These are phyloP conservation scores for Cephus cinctus DNA, from an alignment of 1,140 invertebrate species.

Conservation along the genomic window DNA sequence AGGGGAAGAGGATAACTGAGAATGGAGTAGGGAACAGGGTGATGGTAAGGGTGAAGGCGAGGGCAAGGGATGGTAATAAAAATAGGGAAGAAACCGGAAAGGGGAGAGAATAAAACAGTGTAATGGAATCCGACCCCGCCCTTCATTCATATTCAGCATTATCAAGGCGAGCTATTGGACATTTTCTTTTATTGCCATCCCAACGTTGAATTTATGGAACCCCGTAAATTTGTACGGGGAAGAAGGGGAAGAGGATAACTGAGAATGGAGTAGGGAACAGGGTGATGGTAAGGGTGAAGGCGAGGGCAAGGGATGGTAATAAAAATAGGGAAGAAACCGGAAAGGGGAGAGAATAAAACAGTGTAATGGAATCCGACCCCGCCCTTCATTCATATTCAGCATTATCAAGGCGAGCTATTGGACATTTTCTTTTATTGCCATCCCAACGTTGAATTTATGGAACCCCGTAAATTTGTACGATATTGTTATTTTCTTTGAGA, in stretches of 20 bases:
- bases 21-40: constrained; percentile 10
- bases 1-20: no score
- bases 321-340: constrained; percentile 12
- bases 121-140: constrained; percentile 18
- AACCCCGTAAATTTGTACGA: constrained; percentile 1
- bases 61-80: constrained; percentile 11
- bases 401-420: constrained; percentile 17
- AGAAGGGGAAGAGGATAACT: no score
- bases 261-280: constrained; percentile 11
- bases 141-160: constrained; percentile 17
- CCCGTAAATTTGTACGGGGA: constrained; percentile 5
- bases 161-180: constrained; percentile 15
- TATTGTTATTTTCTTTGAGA: not conserved
- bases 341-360: constrained; percentile 17
- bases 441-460: not conserved
- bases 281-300: not conserved
- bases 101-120: constrained; percentile 17
- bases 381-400: constrained; percentile 14
- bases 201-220: not conserved
- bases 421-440: constrained; percentile 15
- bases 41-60: not conserved
- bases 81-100: constrained; percentile 7
- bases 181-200: constrained; percentile 16
- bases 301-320: constrained; percentile 4
- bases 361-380: constrained; percentile 15